Conservation (phyloP, 2,888 invertebrate genomes). For the Limulus polyphemus region DNA sequence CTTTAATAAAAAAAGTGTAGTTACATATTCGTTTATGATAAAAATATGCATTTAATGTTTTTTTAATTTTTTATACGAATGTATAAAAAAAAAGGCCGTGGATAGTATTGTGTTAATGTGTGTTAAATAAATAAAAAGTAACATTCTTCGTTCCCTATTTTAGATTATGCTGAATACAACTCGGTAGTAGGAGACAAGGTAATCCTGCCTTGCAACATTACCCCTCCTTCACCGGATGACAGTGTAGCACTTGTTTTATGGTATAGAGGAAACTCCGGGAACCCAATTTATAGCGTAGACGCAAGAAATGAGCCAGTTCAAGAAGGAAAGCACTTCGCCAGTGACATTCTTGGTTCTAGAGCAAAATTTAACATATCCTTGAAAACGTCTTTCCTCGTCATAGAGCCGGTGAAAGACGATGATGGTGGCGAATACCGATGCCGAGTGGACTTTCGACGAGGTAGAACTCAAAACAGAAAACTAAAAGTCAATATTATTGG, state of each 20-base stretch:
- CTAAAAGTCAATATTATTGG: constrained; percentile 23
- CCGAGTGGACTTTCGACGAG: constrained; percentile 22
- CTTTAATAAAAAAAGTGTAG: no score
- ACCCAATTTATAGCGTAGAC: constrained; percentile 23
- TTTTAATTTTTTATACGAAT: no score
- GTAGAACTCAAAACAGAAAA: constrained; percentile 16
- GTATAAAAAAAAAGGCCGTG: no score
- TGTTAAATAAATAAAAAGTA: no score
- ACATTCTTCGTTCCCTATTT: neutral
- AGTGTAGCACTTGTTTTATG: constrained; percentile 19
- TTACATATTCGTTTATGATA: no score
- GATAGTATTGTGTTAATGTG: no score
- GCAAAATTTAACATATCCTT: constrained; percentile 19
- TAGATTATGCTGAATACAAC: constrained; percentile 16
- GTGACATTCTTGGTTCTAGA: constrained; percentile 17
- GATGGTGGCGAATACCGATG: constrained; percentile 23
- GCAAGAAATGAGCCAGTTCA: constrained; percentile 8
- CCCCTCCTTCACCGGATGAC: constrained; percentile 19
- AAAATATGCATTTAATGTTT: no score
- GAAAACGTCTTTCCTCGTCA: constrained; percentile 11
- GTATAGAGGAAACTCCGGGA: constrained; percentile 17
- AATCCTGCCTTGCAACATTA: constrained; percentile 19
- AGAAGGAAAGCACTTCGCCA: constrained; percentile 18
- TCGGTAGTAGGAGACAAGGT: constrained; percentile 18
- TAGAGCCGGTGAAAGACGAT: constrained; percentile 17